Evolutionary conservation across 2,113 vertebrate species (phyloP).

Genomic region (Pteruthius melanotis): DNA sequence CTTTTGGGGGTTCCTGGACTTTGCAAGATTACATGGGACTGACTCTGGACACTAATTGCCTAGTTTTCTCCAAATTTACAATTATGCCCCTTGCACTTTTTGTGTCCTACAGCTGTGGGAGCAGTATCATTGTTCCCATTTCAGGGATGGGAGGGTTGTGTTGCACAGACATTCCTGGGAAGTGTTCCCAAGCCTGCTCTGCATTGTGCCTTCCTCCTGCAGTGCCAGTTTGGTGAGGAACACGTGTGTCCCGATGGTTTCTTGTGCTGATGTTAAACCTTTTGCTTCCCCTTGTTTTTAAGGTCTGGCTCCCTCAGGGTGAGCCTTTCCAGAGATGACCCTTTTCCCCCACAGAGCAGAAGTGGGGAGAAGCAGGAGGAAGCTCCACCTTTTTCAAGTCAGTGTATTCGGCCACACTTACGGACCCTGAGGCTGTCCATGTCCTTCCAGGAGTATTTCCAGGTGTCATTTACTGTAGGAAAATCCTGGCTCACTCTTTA

Average conservation of each 20-base stretch:
- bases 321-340: fast-evolving
- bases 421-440: not conserved
- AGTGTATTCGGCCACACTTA: not conserved
- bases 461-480: not conserved
- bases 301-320: not conserved
- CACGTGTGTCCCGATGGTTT: fast-evolving
- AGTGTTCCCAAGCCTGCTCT: not conserved
- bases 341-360: fast-evolving
- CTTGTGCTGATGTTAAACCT: not conserved
- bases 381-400: not conserved
- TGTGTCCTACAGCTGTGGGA: not conserved
- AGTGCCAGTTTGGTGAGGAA: not conserved
- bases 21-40: not conserved
- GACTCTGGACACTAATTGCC: not conserved
- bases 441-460: not conserved
- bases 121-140: not conserved
- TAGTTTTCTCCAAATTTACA: not conserved
- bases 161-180: not conserved
- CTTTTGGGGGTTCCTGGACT: not conserved
- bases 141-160: not conserved
- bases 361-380: not conserved
- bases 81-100: not conserved
- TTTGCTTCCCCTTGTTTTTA: not conserved
- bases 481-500: not conserved
- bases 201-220: not conserved